Base-by-base conservation (phyloP, 2,888 invertebrate species). In the Orthosia gothica region DNA sequence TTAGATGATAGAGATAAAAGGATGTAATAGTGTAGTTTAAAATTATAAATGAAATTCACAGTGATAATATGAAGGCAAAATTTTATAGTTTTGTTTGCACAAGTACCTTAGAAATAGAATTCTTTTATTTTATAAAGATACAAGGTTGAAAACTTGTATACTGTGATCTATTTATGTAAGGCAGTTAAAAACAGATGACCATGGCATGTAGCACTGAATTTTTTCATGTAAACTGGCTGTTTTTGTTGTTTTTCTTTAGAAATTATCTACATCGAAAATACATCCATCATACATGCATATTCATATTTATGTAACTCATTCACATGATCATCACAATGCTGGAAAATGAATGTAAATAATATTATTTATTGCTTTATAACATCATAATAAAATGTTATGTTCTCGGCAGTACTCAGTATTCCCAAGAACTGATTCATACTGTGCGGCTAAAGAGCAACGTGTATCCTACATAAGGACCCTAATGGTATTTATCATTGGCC, bases 401-500 rank as follows among this genome's bases (percentile, higher is more conserved):
- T 92, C 92, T 94, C 91, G 88, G 90, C 96, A 96, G 96, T 94
- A 94, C 89, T 92, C 95, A 87, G 92, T 95, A 84, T 96, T 92
- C 91, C 96, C 96, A 83, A 94, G 96, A 93, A 91, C 94, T 88
- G 95, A 95, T 94, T 95, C 96, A 84, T 96, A 96, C 94, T 94
- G 93, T 87, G 96, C 96, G 69, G 96, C 96, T 91, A 94, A 92
- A 87, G 96, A 96, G 87, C 96, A 95, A 83, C 94, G 95, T 72
- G 93, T 96, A 91, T 95, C 95, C 87, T 95, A 96, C 92, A 88
- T 96, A 87, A 93, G 96, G 93, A 95, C 93, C 74, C 87, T 95
- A 86, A 96, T 95, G 96, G 97, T 97, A 97, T 95, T 95, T 96
- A 95, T 94, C 63, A 81, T 84, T 62, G 45, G 76, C 71, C 55